phyloP scores from a whole-genome alignment of 2,113 vertebrate genomes.

The Microcebus ravelobensis region DNA sequence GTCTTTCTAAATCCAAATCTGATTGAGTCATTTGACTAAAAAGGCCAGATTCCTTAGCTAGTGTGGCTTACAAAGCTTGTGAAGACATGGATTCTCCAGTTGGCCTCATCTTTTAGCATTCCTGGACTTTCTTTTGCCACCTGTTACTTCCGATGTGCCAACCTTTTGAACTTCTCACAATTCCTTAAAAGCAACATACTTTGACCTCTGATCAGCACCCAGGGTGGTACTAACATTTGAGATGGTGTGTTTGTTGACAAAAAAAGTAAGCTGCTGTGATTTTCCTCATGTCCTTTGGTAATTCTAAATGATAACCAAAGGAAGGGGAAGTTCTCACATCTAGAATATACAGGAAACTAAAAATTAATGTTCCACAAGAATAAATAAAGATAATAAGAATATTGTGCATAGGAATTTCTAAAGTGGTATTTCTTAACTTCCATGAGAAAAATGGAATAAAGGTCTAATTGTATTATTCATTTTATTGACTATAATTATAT shows the following conservation, averaged over 20 bases:
- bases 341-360: background rate
- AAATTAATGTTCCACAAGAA: background rate
- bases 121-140: background rate
- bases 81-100: background rate
- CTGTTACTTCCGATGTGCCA: background rate
- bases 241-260: background rate
- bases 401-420: background rate
- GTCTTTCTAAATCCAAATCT: background rate
- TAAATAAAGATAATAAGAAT: background rate
- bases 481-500: background rate
- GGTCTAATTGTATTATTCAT: background rate
- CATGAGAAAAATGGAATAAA: constrained; percentile 17
- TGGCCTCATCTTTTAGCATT: background rate
- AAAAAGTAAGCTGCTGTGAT: background rate
- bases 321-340: background rate
- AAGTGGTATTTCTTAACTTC: background rate
- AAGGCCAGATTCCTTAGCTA: background rate
- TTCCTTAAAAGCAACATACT: background rate
- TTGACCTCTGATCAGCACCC: background rate
- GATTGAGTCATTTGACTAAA: background rate
- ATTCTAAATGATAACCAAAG: constrained; percentile 5
- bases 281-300: background rate
- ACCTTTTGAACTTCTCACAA: background rate
- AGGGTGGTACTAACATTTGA: background rate
- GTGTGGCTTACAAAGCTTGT: background rate